Conservation (phyloP, 2,797 vertebrate genomes). For the Anguilla obscura region DNA sequence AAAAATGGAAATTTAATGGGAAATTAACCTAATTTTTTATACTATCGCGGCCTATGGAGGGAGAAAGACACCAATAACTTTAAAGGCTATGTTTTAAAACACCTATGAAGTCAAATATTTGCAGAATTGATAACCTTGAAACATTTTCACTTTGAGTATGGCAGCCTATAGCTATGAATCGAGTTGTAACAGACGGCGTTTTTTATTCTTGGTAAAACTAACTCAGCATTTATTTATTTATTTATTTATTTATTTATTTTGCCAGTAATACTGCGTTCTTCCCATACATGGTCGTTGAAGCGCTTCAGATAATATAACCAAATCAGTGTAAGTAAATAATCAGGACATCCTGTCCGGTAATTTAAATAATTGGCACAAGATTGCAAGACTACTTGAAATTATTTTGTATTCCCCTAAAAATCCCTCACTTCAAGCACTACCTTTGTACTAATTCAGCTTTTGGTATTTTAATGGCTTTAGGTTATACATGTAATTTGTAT, state of each 20-base stretch:
- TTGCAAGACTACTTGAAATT: neutral
- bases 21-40: too few relatives aligned
- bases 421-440: too few relatives aligned
- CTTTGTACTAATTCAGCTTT: too few relatives aligned
- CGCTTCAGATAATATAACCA: neutral
- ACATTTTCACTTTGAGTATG: neutral
- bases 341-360: neutral
- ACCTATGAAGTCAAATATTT: neutral
- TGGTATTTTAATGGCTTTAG: too few relatives aligned
- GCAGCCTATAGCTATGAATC: neutral
- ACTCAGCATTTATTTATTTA: neutral
- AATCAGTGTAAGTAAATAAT: neutral
- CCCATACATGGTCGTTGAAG: neutral
- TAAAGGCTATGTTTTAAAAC: neutral
- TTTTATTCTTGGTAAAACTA: neutral
- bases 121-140: neutral
- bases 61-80: neutral
- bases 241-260: neutral
- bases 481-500: too few relatives aligned
- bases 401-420: neutral
- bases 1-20: too few relatives aligned
- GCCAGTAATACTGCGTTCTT: neutral
- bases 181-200: neutral
- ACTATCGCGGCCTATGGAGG: neutral
- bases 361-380: neutral